phyloP scores from a whole-genome alignment of 1,140 invertebrate genomes.

The Drosophila pseudoobscura region DNA sequence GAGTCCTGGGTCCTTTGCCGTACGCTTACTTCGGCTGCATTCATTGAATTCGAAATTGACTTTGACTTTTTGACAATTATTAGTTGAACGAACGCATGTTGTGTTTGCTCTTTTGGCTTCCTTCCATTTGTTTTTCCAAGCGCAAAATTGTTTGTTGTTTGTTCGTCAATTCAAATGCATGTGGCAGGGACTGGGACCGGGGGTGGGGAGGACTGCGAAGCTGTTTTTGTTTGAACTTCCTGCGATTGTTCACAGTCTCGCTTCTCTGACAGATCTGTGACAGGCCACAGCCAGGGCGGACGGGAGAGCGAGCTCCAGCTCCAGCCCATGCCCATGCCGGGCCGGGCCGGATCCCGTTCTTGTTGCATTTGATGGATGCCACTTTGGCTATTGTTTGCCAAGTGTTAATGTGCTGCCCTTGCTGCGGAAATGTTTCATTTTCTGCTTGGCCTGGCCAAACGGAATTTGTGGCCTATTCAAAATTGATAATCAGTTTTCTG shows the following conservation, averaged over 20 bases:
- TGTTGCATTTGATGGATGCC: constrained; percentile 70
- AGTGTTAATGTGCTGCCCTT: constrained; percentile 71
- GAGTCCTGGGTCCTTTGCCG: neutral
- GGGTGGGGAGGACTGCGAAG: constrained; percentile 18
- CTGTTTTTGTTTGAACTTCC: constrained; percentile 70
- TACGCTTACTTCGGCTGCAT: constrained; percentile 22
- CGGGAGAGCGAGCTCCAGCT: constrained; percentile 24
- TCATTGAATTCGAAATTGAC: constrained; percentile 59
- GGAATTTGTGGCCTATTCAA: constrained; percentile 56
- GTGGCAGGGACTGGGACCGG: constrained; percentile 4
- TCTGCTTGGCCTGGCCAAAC: constrained; percentile 60
- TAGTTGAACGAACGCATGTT: constrained; percentile 79
- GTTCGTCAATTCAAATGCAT: constrained; percentile 71
- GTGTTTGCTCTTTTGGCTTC: constrained; percentile 43
- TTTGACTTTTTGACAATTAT: constrained; percentile 80
- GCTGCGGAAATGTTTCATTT: constrained; percentile 77
- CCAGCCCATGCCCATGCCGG: neutral
- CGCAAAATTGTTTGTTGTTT: constrained; percentile 80
- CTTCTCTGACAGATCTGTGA: constrained; percentile 77
- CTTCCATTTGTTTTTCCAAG: constrained; percentile 70
- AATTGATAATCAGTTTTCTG: constrained; percentile 58
- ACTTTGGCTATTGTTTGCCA: constrained; percentile 72
- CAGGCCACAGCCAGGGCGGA: constrained; percentile 50
- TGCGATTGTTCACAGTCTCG: constrained; percentile 79
- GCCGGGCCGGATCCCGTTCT: constrained; percentile 9